These are phyloP conservation scores for Ferrisia virgata DNA, from an alignment of 2,888 invertebrate genomes.

Conservation along the genomic window DNA sequence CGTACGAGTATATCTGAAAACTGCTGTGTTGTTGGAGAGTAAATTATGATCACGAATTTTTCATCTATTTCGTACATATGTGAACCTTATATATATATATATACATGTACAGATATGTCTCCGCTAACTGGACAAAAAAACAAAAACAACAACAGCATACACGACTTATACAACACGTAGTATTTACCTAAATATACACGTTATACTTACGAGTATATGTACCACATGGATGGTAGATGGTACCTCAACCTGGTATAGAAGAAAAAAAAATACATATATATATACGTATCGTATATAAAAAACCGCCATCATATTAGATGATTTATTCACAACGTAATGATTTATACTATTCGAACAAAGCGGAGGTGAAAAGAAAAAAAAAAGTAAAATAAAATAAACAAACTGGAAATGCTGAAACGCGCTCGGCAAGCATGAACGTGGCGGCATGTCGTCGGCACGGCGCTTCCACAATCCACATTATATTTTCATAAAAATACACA, in stretches of 20 bases:
- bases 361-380: background rate
- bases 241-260: no score
- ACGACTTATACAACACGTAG: no score
- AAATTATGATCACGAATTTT: conserved; percentile 26
- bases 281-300: background rate
- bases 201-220: background rate
- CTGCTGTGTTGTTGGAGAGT: background rate
- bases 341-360: background rate
- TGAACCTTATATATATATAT: no score
- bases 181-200: conserved; percentile 3
- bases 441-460: conserved; percentile 24
- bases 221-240: no score
- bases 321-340: background rate
- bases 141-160: background rate
- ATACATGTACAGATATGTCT: no score
- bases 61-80: conserved; percentile 22
- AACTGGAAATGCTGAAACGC: conserved; percentile 14
- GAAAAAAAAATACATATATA: no score
- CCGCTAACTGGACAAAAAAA: background rate
- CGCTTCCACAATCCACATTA: background rate
- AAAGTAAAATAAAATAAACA: no score
- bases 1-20: background rate
- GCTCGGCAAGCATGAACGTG: conserved; percentile 5
- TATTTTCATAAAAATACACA: background rate
- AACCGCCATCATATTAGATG: conserved; percentile 17